Evolutionary conservation across 2,888 invertebrate species (phyloP), one percentile per base, ranked within the genome.

Genomic region (Platycheirus rosarum): DNA sequence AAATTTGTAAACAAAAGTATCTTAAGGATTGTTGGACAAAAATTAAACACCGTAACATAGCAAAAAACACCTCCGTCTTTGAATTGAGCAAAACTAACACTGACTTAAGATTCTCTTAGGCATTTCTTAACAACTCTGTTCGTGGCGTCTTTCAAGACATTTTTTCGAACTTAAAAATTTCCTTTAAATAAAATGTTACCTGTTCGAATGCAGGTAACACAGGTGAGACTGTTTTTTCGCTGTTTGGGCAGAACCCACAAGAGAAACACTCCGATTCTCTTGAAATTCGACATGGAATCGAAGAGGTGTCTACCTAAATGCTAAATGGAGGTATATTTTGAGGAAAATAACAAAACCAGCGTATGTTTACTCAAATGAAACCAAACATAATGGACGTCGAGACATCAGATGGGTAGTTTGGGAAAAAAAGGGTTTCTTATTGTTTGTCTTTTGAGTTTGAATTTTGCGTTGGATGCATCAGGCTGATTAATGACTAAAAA

Each of bases 281-380:
- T 70, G 20, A 40, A n/a, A 63, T 32, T 13, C n/a, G 13, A 55
- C 2, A 5, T 40, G 60, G 9, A 42, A 20, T 46, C 14, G 9
- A 76, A 69, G 75, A 68, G 75, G 1, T 46, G n/a, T 16, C n/a
- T 35, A 18, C 11, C n/a, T n/a, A 16, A 18, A 26, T 49, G 44
- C 51, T 63, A 32, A 44, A 44, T 29, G 40, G 29, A 32, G 29
- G 40, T 26, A 26, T 55, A 40, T 55, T 37, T 37, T 40, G 40
- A 20, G 29, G 14, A 48, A 66, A 55, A 68, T 29, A 63, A 69
- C 20, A 57, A 46, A 69, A 53, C 60, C n/a, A 76, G 69, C 77
- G 71, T 73, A 71, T 82, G 77, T 55, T 71, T 49, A 73, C 66
- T 82, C 77, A 37, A 76, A 77, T 77, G 82, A 77, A 77, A 82